Base-by-base conservation (phyloP, 2,888 invertebrate species). In the Caenorhabditis uteleia region DNA sequence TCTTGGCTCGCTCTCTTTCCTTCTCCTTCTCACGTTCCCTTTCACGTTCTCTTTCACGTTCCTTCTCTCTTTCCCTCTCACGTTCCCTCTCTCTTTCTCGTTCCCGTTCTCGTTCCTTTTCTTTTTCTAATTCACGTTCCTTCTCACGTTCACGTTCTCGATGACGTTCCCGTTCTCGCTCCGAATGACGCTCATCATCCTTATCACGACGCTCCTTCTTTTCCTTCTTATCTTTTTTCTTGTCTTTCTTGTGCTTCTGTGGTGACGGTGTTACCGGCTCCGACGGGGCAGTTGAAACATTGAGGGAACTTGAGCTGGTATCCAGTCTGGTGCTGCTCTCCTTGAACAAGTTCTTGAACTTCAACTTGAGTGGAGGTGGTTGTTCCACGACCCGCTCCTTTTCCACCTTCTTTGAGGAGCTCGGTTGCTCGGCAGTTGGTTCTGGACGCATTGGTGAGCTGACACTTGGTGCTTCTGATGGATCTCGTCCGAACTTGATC, bases 51-150 rank as follows among this genome's bases (percentile, higher is more conserved):
- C n/a, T n/a, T n/a, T n/a, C n/a, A n/a, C n/a, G n/a, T n/a, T n/a
- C n/a, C 43, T 40, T 4, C 43, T 42, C 39, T 34, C 50, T 40
- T 48, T 50, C 64, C 25, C 38, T 38, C 40, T 68, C 40, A 29
- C 54, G n/a, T n/a, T n/a, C n/a, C n/a, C n/a, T n/a, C n/a, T n/a
- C n/a, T n/a, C n/a, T n/a, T n/a, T n/a, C n/a, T n/a, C n/a, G 53
- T 47, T 68, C 65, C 20, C 55, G 38, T 43, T 62, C 64, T 34
- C 56, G 43, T 25, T 65, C 54, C 14, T 64, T 59, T 14, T 56
- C 51, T 14, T 42, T 29, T 31, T 51, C 43, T 29, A 23, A 10
- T 47, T 62, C 48, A 20, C 39, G 34, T 21, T 55, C 56, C 50
- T 56, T 53, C 21, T 57, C 49, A 16, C 48, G 39, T 40, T 54